phyloP scores from a whole-genome alignment of 2,888 invertebrate genomes.

The Sinotaia quadrata region DNA sequence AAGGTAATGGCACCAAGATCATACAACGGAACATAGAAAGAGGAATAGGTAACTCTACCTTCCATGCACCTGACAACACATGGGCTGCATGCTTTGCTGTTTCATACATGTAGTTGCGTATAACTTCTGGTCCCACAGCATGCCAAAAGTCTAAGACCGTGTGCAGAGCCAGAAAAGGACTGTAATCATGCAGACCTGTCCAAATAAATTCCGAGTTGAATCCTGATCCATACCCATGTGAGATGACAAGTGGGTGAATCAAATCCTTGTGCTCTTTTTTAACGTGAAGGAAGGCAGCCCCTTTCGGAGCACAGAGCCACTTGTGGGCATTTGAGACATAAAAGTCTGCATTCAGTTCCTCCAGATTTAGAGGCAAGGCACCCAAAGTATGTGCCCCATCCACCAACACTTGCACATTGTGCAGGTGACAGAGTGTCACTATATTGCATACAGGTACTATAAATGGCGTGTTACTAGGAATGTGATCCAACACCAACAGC shows the following conservation, averaged over 20 bases:
- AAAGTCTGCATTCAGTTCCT: conserved; percentile 60
- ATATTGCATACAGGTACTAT: conserved; percentile 65
- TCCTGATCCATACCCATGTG: conserved; percentile 70
- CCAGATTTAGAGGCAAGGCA: conserved; percentile 52
- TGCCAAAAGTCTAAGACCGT: conserved; percentile 67
- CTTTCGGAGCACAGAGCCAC: conserved; percentile 70
- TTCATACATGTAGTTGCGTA: conserved; percentile 53
- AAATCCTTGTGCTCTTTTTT: conserved; percentile 49
- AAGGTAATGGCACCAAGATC: conserved; percentile 59
- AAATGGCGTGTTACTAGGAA: conserved; percentile 68
- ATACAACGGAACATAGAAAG: conserved; percentile 47
- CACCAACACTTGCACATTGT: conserved; percentile 61
- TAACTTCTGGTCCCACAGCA: conserved; percentile 46
- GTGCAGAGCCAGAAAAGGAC: conserved; percentile 62
- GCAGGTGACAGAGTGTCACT: conserved; percentile 57
- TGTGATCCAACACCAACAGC: conserved; percentile 69
- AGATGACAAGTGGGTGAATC: conserved; percentile 64
- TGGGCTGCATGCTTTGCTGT: conserved; percentile 59
- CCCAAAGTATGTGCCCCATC: conserved; percentile 72
- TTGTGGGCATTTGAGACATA: conserved; percentile 70
- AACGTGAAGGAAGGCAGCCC: conserved; percentile 68
- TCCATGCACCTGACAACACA: conserved; percentile 11
- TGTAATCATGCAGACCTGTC: conserved; percentile 69
- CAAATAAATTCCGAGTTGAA: conserved; percentile 70
- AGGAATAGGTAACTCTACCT: no score